Evolutionary conservation across 2,113 vertebrate genomes (phyloP), one percentile per base, ranked within the genome.

Genomic region (Raja brachyura): DNA sequence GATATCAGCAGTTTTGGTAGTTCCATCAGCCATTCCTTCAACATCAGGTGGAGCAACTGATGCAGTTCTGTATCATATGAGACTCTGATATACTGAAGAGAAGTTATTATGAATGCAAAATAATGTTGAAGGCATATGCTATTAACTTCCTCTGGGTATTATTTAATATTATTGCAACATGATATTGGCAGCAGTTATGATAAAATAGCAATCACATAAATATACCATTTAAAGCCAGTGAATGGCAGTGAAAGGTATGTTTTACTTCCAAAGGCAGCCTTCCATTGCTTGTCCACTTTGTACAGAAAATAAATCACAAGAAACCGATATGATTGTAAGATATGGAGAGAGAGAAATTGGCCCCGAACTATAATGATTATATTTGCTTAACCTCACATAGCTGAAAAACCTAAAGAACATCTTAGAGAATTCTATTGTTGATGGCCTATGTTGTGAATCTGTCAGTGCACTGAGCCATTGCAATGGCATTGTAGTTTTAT

Each of bases 11-110:
- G 95, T 95, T 99, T 99, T 85, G 99, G 98, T 93, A 97, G 95
- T 73, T 98, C 98, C 97, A 99, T 98, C 94, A 99, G 98, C 99
- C 99, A 99, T 94, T 99, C 98, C 94, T 95, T 96, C 94, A 98
- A 93, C 98, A 99, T 98, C 94, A 99, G 95, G 73, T 98, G 97
- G 93, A 98, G 94, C 25, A 99, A 93, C 16, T 95, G 96, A 93
- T 99, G 98, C 81, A 97, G 85, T 93, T 93, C 97, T 31, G 98
- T 97, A 90, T 99, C 98, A 63, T 97, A 98, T 54, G 98, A 98
- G 77, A 97, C 96, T 93, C 99, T 97, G 13, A 98, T 96, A 94
- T 98, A 99, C 99, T 99, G 95, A 61, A 93, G 96, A 92, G 68
- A 92, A 73, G 48, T 48, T 31, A 83, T 81, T 93, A 93, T 0